A percentile compares a stretch with the other conserved stretches of the same genome.
phyloP scores from a whole-genome alignment of 2,113 vertebrate species.

The Hydropotes inermis region DNA sequence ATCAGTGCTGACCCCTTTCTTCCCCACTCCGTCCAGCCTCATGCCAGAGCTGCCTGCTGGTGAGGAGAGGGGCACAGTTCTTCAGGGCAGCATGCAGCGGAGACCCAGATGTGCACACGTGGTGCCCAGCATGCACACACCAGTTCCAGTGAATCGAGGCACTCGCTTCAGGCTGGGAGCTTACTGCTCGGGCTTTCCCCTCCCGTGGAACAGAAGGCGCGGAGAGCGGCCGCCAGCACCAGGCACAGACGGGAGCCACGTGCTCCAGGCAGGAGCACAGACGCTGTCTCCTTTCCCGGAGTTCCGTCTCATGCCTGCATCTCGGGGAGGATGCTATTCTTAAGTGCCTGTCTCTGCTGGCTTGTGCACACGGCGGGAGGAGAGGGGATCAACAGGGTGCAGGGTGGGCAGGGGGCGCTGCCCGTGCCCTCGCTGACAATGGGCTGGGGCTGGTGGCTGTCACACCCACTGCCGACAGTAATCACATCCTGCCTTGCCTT shows the following conservation, averaged over 20 bases:
- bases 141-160: rapidly evolving
- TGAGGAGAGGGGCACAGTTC: not conserved
- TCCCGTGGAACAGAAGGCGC: not conserved
- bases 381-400: not conserved
- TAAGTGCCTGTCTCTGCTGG: slow-evolving; percentile 11
- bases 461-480: slow-evolving; percentile 42
- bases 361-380: not conserved
- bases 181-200: not conserved
- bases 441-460: not conserved
- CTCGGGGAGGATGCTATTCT: slow-evolving; percentile 54
- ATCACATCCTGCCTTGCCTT: slow-evolving; percentile 59
- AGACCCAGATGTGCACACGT: not conserved
- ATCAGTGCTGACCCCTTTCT: not conserved
- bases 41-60: not conserved
- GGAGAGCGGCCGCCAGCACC: not conserved
- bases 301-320: slow-evolving; percentile 21
- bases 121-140: not conserved
- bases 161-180: not conserved
- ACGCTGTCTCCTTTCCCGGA: not conserved
- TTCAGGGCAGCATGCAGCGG: not conserved
- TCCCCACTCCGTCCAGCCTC: not conserved
- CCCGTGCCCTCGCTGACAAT: not conserved
- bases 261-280: not conserved
- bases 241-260: not conserved
- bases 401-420: not conserved